These are phyloP conservation scores for Odontamblyopus rebecca DNA, from an alignment of 2,797 vertebrate species.

Conservation along the genomic window DNA sequence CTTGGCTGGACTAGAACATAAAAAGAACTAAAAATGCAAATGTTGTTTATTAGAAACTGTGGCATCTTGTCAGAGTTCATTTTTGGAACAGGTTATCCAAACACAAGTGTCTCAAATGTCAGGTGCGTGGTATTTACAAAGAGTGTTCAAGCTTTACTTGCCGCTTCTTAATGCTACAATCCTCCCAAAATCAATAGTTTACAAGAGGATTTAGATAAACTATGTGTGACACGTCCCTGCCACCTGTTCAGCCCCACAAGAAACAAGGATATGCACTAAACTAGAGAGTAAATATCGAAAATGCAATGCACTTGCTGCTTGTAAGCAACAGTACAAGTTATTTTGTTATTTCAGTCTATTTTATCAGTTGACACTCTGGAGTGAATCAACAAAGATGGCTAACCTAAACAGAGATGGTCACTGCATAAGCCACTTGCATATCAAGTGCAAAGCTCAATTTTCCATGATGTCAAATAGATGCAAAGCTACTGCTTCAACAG, in stretches of 20 bases:
- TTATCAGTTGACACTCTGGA: neutral
- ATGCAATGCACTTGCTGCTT: neutral
- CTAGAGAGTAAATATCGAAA: neutral
- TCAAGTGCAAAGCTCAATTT: no score
- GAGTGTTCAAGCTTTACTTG: slow-evolving; percentile 38
- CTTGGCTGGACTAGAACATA: neutral
- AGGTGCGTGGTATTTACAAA: slow-evolving; percentile 49
- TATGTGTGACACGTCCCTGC: slow-evolving; percentile 2
- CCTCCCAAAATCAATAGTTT: slow-evolving; percentile 39
- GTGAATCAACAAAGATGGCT: neutral
- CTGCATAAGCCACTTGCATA: no score
- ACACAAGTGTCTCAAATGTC: slow-evolving; percentile 5
- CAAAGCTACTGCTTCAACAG: neutral
- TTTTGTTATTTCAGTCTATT: neutral
- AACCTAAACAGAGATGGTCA: neutral
- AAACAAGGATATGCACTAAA: neutral
- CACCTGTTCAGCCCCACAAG: neutral
- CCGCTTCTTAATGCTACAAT: neutral
- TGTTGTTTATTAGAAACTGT: neutral
- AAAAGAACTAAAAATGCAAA: neutral
- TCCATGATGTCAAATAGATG: no score
- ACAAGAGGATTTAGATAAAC: slow-evolving; percentile 22
- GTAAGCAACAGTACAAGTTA: neutral
- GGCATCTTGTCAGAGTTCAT: neutral
- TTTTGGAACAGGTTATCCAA: slow-evolving; percentile 6